These are phyloP conservation scores for Scytalopus superciliaris DNA, from an alignment of 2,113 vertebrate genomes.

Conservation along the genomic window DNA sequence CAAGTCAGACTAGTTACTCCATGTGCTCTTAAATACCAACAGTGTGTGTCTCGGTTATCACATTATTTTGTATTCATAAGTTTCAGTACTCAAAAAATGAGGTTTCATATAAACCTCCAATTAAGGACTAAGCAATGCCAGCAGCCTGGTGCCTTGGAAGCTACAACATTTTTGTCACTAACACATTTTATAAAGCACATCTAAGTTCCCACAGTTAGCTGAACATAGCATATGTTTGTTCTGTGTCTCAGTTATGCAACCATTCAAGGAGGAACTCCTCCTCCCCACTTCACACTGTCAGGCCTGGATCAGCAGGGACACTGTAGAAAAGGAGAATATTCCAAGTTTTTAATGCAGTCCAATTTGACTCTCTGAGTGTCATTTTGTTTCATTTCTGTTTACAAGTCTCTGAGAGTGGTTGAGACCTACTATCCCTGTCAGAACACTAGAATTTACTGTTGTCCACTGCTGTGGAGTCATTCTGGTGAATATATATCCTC, in stretches of 20 bases:
- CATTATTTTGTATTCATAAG: conserved; percentile 10
- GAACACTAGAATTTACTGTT: background rate
- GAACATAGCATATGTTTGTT: conserved; percentile 47
- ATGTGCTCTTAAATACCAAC: background rate
- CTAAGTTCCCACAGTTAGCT: conserved; percentile 27
- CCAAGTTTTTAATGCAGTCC: background rate
- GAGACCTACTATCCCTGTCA: background rate
- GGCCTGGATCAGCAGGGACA: conserved; percentile 30
- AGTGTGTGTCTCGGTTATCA: background rate
- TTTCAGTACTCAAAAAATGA: conserved; percentile 27
- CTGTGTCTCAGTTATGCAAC: conserved; percentile 30
- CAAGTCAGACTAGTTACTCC: background rate
- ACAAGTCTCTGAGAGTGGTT: background rate
- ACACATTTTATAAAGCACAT: conserved; percentile 43
- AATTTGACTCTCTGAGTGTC: background rate
- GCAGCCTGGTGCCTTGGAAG: conserved; percentile 49
- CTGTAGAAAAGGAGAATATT: conserved; percentile 12
- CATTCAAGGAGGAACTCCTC: conserved; percentile 23
- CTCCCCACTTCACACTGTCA: conserved; percentile 35
- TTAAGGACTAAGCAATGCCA: conserved; percentile 37
- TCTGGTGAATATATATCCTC: background rate
- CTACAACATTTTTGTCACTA: conserved; percentile 34
- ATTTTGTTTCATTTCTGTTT: background rate
- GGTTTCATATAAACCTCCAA: conserved; percentile 42
- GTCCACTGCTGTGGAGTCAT: background rate